These are phyloP conservation scores for Sminthurinus aureus DNA, from an alignment of 2,888 invertebrate genomes.

Conservation along the genomic window DNA sequence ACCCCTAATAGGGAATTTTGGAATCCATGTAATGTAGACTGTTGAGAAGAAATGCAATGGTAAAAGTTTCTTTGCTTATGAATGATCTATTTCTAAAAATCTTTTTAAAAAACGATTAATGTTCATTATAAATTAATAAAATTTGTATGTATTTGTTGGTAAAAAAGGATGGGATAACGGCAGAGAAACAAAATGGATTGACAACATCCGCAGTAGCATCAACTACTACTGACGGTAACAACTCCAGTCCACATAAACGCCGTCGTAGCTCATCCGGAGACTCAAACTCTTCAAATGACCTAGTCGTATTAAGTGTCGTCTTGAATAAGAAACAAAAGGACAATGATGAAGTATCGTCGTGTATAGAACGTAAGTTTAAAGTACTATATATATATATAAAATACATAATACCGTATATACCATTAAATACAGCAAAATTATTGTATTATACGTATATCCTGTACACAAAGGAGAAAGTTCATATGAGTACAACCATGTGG, in stretches of 20 bases:
- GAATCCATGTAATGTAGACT: not conserved
- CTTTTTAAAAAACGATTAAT: not conserved
- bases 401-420: too few relatives aligned
- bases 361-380: constrained; percentile 47
- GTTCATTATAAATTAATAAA: not conserved
- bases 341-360: constrained; percentile 56
- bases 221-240: not conserved
- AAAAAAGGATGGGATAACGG: not conserved
- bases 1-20: not conserved
- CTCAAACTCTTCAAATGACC: constrained; percentile 18
- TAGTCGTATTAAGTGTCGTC: constrained; percentile 50
- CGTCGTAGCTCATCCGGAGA: constrained; percentile 29
- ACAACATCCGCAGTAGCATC: not conserved
- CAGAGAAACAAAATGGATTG: constrained; percentile 20
- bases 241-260: constrained; percentile 7
- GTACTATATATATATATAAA: too few relatives aligned
- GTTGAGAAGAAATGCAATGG: not conserved
- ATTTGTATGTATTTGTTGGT: constrained; percentile 1
- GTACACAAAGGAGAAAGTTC: too few relatives aligned
- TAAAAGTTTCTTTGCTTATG: too few relatives aligned
- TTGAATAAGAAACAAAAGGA: constrained; percentile 54
- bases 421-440: too few relatives aligned
- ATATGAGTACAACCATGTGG: too few relatives aligned
- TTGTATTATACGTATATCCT: too few relatives aligned
- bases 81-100: not conserved